Conservation (phyloP, 2,113 vertebrate genomes). For the Pelobates fuscus region DNA sequence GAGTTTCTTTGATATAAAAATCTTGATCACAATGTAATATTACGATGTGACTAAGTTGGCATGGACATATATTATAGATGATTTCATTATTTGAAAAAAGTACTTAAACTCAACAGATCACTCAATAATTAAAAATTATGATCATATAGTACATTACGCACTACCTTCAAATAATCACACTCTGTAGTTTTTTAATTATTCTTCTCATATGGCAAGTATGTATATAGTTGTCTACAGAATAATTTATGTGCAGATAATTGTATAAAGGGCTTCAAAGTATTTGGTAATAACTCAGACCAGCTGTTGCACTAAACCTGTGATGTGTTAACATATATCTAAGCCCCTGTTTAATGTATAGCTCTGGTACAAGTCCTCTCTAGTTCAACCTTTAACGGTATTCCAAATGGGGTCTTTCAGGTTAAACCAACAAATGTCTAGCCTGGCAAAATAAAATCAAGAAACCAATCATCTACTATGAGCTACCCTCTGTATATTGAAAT, state of each 20-base stretch:
- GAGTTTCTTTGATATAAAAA: not conserved
- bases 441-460: not conserved
- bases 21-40: not conserved
- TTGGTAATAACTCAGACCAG: slow-evolving; percentile 43
- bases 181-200: slow-evolving; percentile 21
- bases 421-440: slow-evolving; percentile 23
- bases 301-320: slow-evolving; percentile 39
- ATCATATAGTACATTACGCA: slow-evolving; percentile 7
- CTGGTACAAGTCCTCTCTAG: not conserved
- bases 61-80: not conserved
- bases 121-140: slow-evolving; percentile 17
- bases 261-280: slow-evolving; percentile 47
- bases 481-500: not conserved
- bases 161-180: slow-evolving; percentile 4
- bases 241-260: slow-evolving; percentile 48
- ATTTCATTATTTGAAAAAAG: slow-evolving; percentile 12
- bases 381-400: not conserved
- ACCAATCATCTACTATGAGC: not conserved
- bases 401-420: slow-evolving; percentile 28
- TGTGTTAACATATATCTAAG: slow-evolving; percentile 33
- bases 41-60: not conserved
- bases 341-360: slow-evolving; percentile 43
- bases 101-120: not conserved
- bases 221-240: slow-evolving; percentile 29
- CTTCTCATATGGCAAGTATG: not conserved